Percentiles rank a stretch among this genome's conserved stretches.
Evolutionary conservation across 2,888 invertebrate genomes (phyloP).

Genomic region (Lobophora halterata): DNA sequence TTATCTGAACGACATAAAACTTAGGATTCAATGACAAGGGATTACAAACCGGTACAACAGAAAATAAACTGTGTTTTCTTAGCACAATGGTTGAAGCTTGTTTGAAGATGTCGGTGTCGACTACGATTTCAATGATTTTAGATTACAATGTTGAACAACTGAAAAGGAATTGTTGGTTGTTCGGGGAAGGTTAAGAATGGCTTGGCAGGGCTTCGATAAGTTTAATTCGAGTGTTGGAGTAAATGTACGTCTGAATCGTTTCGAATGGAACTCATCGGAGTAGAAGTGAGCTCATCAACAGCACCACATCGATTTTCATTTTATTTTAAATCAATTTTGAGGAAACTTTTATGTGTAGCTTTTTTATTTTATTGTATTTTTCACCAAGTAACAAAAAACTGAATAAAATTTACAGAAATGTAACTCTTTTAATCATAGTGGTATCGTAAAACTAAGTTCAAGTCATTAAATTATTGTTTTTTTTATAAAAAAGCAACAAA

Average conservation of each 20-base stretch:
- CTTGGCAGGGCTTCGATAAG: not conserved
- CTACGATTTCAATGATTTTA: conserved; percentile 3
- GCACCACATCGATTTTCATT: conserved; percentile 5
- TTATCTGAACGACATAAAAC: conserved; percentile 7
- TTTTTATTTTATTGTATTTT: too few species aligned
- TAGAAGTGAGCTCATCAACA: conserved; percentile 11
- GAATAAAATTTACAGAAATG: too few species aligned
- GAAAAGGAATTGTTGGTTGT: conserved; percentile 2
- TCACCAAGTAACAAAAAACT: too few species aligned
- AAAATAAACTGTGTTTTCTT: conserved; percentile 14
- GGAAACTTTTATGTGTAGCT: too few species aligned
- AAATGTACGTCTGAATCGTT: conserved; percentile 13
- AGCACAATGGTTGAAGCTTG: conserved; percentile 13
- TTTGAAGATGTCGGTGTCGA: conserved; percentile 1
- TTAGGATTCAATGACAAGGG: conserved; percentile 9
- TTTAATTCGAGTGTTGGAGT: conserved; percentile 12
- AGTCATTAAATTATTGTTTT: too few species aligned
- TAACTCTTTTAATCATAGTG: too few species aligned
- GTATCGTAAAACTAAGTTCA: too few species aligned
- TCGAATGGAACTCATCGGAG: conserved; percentile 10
- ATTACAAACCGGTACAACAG: conserved; percentile 8
- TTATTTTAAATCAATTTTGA: conserved; percentile 3
- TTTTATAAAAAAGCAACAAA: too few species aligned
- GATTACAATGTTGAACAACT: conserved; percentile 4
- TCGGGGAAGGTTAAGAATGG: conserved; percentile 2